Conservation (phyloP, 2,888 invertebrate species). For the Meiosimyza platycephala region DNA sequence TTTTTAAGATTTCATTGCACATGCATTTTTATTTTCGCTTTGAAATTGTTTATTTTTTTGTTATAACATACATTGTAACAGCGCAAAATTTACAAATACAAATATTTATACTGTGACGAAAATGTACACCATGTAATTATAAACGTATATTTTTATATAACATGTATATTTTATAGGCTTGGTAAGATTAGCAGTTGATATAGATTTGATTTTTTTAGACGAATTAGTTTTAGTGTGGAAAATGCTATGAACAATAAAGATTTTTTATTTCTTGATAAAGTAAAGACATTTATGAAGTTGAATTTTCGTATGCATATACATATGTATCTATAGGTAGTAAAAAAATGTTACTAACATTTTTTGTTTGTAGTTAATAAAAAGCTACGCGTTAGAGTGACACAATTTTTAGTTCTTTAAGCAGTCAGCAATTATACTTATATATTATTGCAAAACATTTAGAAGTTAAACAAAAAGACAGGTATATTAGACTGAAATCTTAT, state of each 20-base stretch:
- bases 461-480: too few species aligned
- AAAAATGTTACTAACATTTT: not conserved
- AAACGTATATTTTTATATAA: constrained; percentile 17
- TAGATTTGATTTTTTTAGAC: constrained; percentile 4
- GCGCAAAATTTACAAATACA: constrained; percentile 13
- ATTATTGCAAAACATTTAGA: too few species aligned
- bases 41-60: constrained; percentile 7
- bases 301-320: constrained; percentile 35
- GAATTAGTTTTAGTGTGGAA: not conserved
- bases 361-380: too few species aligned
- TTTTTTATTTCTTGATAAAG: not conserved
- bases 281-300: constrained; percentile 32
- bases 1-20: constrained; percentile 10
- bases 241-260: too few species aligned
- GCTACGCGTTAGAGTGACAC: too few species aligned
- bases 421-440: too few species aligned
- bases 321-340: too few species aligned
- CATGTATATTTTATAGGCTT: constrained; percentile 3
- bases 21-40: not conserved
- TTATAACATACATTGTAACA: constrained; percentile 15
- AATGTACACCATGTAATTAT: constrained; percentile 18
- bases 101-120: constrained; percentile 4
- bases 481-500: too few species aligned
- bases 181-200: constrained; percentile 27
- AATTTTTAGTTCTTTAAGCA: too few species aligned